Base-by-base conservation (phyloP, 2,113 vertebrate species). In the Leiothrix lutea region DNA sequence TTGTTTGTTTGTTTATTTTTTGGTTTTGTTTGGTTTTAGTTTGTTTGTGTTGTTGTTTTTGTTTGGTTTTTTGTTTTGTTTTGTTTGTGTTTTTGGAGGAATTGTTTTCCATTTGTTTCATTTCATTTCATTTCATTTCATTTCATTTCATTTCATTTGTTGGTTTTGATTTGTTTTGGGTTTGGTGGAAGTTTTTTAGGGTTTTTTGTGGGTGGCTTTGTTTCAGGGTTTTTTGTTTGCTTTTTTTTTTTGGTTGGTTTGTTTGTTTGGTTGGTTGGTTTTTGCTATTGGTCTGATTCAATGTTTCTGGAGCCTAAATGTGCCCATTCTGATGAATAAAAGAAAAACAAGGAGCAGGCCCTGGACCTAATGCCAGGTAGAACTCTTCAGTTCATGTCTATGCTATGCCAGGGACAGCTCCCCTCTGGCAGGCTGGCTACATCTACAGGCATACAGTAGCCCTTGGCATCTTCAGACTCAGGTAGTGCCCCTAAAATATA, bases 391-490 rank as follows among this genome's bases (percentile, higher is more conserved):
- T 26, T 83, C 6, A 9, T 38, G 13, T 21, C 18, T 10, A 3
- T 5, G 2, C 26, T 53, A 9, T 58, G 47, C 8, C 31, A 74
- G 21, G 9, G 7, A 31, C n/a, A 44, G 8, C 15, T n/a, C 14
- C 18, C 57, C 10, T 8, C 8, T 12, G 9, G 9, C 28, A 61
- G 13, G 3, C 10, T 88, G 31, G 8, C 12, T 79, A 7, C 9
- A 44, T 48, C 24, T 31, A 45, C 9, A 54, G 11, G 11, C 5
- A n/a, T 9, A 48, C 0, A 40, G 12, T 0, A 3, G 7, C 15
- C n/a, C 8, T 57, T 65, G n/a, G 7, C 14, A 66, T 28, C n/a
- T 33, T 70, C 61, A 78, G 24, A 48, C 4, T 35, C 38, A 80
- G 35, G 5, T 7, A 69, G 5, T 73, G 6, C 3, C 14, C 26